phyloP scores from a whole-genome alignment of 2,888 invertebrate species.

The Emmelina monodactyla region DNA sequence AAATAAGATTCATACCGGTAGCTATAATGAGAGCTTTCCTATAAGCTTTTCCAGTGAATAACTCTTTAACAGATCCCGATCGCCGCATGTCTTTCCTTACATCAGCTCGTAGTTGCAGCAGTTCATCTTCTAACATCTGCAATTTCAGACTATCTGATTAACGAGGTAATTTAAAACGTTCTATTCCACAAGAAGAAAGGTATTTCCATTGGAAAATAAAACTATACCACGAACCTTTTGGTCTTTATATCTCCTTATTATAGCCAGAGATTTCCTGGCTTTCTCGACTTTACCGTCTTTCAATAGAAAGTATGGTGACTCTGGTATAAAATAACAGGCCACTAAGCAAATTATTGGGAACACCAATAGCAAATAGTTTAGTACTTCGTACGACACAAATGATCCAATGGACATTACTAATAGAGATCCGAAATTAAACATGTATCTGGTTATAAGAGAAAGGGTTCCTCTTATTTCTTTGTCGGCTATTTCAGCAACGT shows the following conservation, averaged over 20 bases:
- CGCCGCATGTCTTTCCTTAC: constrained; percentile 52
- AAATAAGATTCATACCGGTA: constrained; percentile 39
- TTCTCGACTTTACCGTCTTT: constrained; percentile 50
- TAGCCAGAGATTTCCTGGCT: constrained; percentile 41
- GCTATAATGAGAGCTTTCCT: constrained; percentile 42
- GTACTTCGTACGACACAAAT: constrained; percentile 32
- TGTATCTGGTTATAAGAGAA: constrained; percentile 29
- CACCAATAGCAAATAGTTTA: constrained; percentile 44
- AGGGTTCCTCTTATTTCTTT: constrained; percentile 46
- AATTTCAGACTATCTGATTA: constrained; percentile 7
- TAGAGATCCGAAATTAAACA: constrained; percentile 41
- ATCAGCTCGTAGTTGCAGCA: constrained; percentile 33
- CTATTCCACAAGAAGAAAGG: neutral
- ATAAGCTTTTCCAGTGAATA: constrained; percentile 56
- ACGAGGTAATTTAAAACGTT: neutral
- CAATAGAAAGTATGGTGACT: constrained; percentile 66
- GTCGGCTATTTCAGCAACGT: constrained; percentile 48
- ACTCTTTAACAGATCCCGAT: constrained; percentile 45
- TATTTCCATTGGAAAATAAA: neutral
- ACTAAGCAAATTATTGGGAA: constrained; percentile 51
- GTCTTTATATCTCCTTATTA: constrained; percentile 36
- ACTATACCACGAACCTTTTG: constrained; percentile 23
- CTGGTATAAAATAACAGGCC: constrained; percentile 63
- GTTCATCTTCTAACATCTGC: constrained; percentile 32
- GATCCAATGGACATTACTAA: constrained; percentile 43